Percentiles rank a stretch among this genome's conserved stretches.
Evolutionary conservation across 2,113 vertebrate genomes (phyloP).

Genomic region (Burhinus oedicnemus): DNA sequence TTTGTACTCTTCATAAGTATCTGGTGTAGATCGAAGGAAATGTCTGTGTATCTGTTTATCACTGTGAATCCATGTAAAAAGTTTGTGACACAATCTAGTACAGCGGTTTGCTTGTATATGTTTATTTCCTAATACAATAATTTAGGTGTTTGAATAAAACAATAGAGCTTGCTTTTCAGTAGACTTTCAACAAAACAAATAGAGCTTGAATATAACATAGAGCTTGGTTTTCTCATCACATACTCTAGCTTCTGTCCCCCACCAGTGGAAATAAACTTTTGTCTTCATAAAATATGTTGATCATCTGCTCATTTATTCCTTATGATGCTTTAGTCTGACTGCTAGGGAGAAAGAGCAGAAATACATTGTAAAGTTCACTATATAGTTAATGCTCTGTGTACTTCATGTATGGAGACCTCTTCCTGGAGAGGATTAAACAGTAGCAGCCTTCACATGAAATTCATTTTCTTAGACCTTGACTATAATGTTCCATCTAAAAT

Average conservation of each 20-base stretch:
- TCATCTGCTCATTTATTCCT: background rate
- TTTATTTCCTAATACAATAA: slow-evolving; percentile 58
- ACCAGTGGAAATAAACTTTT: background rate
- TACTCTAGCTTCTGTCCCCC: background rate
- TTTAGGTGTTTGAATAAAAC: slow-evolving; percentile 42
- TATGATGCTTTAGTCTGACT: background rate
- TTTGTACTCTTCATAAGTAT: background rate
- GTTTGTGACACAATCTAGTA: background rate
- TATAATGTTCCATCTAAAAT: background rate
- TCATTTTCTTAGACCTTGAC: background rate
- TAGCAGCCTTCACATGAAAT: background rate
- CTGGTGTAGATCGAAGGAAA: background rate
- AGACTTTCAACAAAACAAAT: background rate
- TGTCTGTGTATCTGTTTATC: background rate
- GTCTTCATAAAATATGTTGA: background rate
- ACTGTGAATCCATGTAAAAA: background rate
- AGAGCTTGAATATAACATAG: background rate
- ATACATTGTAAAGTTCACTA: background rate
- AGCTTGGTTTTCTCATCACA: background rate
- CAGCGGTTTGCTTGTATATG: background rate
- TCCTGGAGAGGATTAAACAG: background rate
- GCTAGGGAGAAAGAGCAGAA: background rate
- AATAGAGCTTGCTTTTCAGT: background rate
- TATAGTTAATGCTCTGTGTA: background rate
- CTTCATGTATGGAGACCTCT: background rate